Base-by-base conservation (phyloP, 2,797 vertebrate species). In the Anguilla pacifica region DNA sequence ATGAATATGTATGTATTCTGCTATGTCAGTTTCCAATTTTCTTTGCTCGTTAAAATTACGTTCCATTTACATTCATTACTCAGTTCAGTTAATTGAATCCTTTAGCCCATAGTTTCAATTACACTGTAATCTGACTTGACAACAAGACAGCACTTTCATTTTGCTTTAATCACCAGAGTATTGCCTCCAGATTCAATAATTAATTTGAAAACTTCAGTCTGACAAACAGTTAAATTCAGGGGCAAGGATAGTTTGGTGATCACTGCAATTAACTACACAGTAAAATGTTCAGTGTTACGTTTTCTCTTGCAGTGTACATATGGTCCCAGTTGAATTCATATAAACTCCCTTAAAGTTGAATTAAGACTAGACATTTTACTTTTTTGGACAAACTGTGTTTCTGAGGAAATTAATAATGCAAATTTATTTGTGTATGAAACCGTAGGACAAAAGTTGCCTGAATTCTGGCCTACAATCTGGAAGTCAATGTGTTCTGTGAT, bases 1-100 rank as follows among this genome's bases (percentile, higher is more conserved):
- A 39, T 39, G 35, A 77, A 43, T 77, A 77, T 77, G 35, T 2
- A 77, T 77, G 72, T 35, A 74, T 74, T 74, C 70, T 11, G 35
- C 70, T 11, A 74, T 74, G 9, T 74, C 28, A 74, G 74, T 79
- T 46, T 79, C 74, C 74, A 31, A 43, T 79, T 79, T 46, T 79
- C 74, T 79, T 46, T 79, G 74, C 39, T 79, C 5, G 19, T 79
- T 39, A 79, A 22, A 46, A 46, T 3, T 19, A 46, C 11, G 31
- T 35, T 31, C 31, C 70, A 35, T 43, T 46, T 79, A 39, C 17
- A 79, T 46, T 46, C 74, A 46, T 79, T 43, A 79, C 39, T 31
- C 39, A 46, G 74, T 79, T 79, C 35, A 79, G 31, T 79, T 79
- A 46, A 79, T 79, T 79, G 74, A 46, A 46, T 79, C 39, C 74